These are phyloP conservation scores for Ptychadena robeensis DNA, from an alignment of 2,797 vertebrate genomes.

Conservation along the genomic window DNA sequence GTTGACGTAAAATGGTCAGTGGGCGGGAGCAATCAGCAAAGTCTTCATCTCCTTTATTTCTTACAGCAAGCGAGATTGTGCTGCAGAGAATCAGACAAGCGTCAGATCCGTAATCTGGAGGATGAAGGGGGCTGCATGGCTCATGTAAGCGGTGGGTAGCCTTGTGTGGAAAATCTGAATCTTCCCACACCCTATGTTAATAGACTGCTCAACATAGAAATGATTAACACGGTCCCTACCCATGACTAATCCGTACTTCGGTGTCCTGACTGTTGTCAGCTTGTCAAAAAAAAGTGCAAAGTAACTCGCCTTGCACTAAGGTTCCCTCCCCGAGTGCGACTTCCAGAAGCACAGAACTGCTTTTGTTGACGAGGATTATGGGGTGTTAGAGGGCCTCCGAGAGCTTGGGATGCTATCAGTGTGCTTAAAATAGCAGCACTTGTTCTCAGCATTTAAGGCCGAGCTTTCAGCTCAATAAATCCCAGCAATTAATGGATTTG, in stretches of 20 bases:
- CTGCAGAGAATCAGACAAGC: conserved; percentile 22
- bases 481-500: conserved; percentile 59
- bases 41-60: conserved; percentile 1
- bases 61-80: conserved; percentile 29
- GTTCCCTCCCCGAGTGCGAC: not conserved
- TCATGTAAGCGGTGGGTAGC: conserved; percentile 47
- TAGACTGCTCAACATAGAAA: conserved; percentile 44
- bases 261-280: conserved; percentile 23
- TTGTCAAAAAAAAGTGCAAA: conserved; percentile 11
- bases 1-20: conserved; percentile 21
- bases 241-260: conserved; percentile 51
- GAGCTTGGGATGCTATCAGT: conserved; percentile 39
- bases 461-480: conserved; percentile 59
- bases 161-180: conserved; percentile 35
- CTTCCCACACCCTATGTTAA: conserved; percentile 57
- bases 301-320: conserved; percentile 15
- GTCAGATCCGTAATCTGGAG: conserved; percentile 28
- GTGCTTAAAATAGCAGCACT: conserved; percentile 59
- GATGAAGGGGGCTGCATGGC: conserved; percentile 11
- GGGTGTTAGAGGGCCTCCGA: conserved; percentile 42
- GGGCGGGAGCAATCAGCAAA: conserved; percentile 28
- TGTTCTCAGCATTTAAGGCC: conserved; percentile 53
- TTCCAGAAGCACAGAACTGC: conserved; percentile 22
- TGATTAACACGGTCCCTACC: conserved; percentile 49
- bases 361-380: conserved; percentile 53